phyloP scores from a whole-genome alignment of 2,797 vertebrate species.

The Anisognathus igniventris region DNA sequence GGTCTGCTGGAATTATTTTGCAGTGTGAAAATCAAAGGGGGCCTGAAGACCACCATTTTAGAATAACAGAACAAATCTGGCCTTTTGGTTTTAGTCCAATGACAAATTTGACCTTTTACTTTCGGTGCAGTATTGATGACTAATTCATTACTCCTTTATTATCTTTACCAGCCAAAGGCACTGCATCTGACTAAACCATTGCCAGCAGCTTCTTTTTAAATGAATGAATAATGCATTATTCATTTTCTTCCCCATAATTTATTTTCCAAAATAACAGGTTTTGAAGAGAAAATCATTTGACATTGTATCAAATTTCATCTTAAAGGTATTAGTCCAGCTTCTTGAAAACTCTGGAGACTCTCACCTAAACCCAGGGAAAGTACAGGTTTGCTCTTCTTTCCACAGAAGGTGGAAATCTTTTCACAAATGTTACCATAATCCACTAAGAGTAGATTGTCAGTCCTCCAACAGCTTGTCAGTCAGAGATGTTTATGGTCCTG shows the following conservation, averaged over 20 bases:
- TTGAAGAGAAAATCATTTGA: background rate
- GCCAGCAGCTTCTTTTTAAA: slow-evolving; percentile 21
- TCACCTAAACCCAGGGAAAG: background rate
- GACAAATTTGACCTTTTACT: slow-evolving; percentile 32
- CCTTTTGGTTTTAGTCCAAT: background rate
- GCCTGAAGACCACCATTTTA: background rate
- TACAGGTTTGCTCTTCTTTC: background rate
- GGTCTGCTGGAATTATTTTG: background rate
- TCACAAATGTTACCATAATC: background rate
- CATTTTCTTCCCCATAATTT: background rate
- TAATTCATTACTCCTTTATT: slow-evolving; percentile 34
- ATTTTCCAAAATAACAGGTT: background rate
- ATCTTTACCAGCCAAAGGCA: slow-evolving; percentile 3
- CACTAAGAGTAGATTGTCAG: background rate
- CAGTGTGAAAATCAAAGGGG: background rate
- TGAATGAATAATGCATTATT: slow-evolving; percentile 12
- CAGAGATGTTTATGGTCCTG: background rate
- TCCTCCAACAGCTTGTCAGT: background rate
- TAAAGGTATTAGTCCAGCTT: background rate
- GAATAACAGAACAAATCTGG: background rate
- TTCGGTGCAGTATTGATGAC: background rate
- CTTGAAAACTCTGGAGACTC: background rate
- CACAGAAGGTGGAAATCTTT: background rate
- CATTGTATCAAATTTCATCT: background rate
- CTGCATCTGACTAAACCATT: slow-evolving; percentile 24